A percentile compares a stretch with the other conserved stretches of the same genome.
phyloP scores from a whole-genome alignment of 2,797 vertebrate species.

The Alosa sapidissima region DNA sequence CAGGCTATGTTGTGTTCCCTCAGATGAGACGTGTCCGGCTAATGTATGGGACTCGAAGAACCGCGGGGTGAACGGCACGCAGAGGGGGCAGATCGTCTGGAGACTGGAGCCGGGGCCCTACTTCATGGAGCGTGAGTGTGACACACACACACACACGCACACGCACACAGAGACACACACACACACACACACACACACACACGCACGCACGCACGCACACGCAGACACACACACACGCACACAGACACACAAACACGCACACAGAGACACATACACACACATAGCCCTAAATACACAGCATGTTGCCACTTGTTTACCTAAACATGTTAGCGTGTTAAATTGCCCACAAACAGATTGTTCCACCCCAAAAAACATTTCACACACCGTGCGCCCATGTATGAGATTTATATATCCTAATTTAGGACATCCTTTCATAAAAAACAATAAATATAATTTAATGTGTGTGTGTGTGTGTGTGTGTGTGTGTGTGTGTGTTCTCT shows the following conservation, averaged over 20 bases:
- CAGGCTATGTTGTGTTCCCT: conserved; percentile 12
- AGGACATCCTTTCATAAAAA: no score
- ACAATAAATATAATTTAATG: neutral
- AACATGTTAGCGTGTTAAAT: no score
- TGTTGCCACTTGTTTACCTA: no score
- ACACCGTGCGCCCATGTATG: no score
- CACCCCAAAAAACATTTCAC: no score
- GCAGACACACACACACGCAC: neutral
- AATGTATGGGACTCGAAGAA: conserved; percentile 99
- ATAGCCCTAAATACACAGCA: neutral
- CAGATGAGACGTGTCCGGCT: conserved; percentile 93
- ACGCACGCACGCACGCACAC: neutral
- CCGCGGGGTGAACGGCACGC: conserved; percentile 92
- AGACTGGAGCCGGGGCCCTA: conserved; percentile 91
- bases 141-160: conserved; percentile 3
- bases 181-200: neutral
- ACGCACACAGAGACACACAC: neutral
- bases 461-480: conserved; percentile 21
- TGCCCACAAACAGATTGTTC: no score
- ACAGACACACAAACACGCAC: neutral
- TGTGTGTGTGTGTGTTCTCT: conserved; percentile 36
- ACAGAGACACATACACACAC: neutral
- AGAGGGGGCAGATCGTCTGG: conserved; percentile 95
- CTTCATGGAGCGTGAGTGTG: conserved; percentile 94
- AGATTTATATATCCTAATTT: no score